A percentile compares a stretch with the other conserved stretches of the same genome.
Conservation (phyloP, 2,797 vertebrate species). For the Enteromius thamalakanensis region DNA sequence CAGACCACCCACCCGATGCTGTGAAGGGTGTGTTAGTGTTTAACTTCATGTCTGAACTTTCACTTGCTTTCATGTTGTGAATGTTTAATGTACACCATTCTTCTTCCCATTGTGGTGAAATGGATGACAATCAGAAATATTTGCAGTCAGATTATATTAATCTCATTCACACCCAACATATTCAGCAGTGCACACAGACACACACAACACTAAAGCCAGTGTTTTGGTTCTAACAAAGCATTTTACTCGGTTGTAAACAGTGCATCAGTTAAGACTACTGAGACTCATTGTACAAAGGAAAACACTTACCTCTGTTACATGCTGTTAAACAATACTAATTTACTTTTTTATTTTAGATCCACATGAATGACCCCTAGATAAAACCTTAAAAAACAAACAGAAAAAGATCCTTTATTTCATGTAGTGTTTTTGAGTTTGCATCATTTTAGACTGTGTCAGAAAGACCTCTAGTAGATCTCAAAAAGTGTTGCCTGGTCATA, state of each 20-base stretch:
- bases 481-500: slow-evolving; percentile 53
- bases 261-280: background rate
- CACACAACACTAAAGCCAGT: slow-evolving; percentile 18
- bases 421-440: slow-evolving; percentile 39
- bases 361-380: slow-evolving; percentile 31
- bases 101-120: slow-evolving; percentile 32
- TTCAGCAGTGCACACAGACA: slow-evolving; percentile 20
- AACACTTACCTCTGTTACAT: slow-evolving; percentile 26
- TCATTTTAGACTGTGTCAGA: slow-evolving; percentile 47
- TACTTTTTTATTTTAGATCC: background rate
- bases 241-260: slow-evolving; percentile 9
- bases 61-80: slow-evolving; percentile 52
- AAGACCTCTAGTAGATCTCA: slow-evolving; percentile 53
- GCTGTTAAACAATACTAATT: slow-evolving; percentile 1
- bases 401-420: slow-evolving; percentile 17
- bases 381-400: slow-evolving; percentile 7
- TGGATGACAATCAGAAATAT: slow-evolving; percentile 62
- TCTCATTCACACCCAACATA: slow-evolving; percentile 27
- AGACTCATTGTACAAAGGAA: slow-evolving; percentile 26
- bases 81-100: slow-evolving; percentile 49
- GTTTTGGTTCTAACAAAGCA: slow-evolving; percentile 40
- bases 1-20: slow-evolving; percentile 69
- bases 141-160: slow-evolving; percentile 54
- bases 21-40: slow-evolving; percentile 61
- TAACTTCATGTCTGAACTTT: slow-evolving; percentile 56